Conservation (phyloP, 2,797 vertebrate genomes). For the Graptemys geographica region DNA sequence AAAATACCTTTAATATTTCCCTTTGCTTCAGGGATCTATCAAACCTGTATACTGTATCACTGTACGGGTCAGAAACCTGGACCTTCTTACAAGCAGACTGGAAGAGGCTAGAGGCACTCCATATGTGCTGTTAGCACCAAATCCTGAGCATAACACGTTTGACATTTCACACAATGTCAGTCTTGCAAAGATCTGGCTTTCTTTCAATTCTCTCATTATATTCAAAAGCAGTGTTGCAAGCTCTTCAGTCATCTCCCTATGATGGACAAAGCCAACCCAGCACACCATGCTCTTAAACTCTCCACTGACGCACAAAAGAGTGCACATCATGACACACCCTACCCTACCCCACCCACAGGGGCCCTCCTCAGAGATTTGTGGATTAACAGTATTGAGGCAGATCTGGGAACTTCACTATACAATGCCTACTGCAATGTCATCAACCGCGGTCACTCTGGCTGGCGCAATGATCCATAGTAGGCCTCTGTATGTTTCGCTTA, state of each 20-base stretch:
- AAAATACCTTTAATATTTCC: neutral
- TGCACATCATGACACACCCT: neutral
- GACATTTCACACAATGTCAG: neutral
- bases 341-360: no score
- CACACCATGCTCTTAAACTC: neutral
- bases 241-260: neutral
- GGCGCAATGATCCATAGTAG: neutral
- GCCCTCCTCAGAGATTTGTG: neutral
- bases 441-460: neutral
- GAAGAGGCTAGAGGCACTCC: neutral
- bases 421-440: neutral
- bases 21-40: neutral
- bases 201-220: neutral
- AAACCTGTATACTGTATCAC: neutral
- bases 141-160: neutral
- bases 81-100: neutral
- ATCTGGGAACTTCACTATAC: neutral
- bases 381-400: neutral
- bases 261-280: neutral
- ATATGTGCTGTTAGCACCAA: neutral
- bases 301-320: neutral
- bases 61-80: neutral
- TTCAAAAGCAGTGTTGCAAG: neutral
- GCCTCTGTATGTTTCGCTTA: neutral
- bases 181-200: neutral